A percentile compares a stretch with the other conserved stretches of the same genome.
Conservation (phyloP, 2,797 vertebrate genomes). For the Chelmon rostratus region DNA sequence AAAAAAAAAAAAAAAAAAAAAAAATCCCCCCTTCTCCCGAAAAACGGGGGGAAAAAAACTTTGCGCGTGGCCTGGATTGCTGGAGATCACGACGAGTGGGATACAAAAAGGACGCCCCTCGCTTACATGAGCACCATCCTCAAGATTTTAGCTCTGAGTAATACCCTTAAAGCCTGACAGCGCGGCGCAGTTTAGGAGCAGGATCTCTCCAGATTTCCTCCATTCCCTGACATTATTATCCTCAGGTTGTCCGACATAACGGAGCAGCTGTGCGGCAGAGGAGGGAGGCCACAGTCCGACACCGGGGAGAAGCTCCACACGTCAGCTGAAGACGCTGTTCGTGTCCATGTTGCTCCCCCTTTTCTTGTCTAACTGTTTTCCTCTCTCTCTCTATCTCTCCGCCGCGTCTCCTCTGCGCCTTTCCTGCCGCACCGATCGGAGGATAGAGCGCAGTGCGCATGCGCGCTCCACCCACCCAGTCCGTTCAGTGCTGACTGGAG, state of each 20-base stretch:
- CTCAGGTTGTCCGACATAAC: constrained; percentile 60
- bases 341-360: constrained; percentile 60
- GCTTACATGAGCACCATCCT: constrained; percentile 60
- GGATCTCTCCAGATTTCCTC: constrained; percentile 69
- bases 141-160: constrained; percentile 26
- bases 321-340: background rate
- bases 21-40: constrained; percentile 45
- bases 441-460: constrained; percentile 76
- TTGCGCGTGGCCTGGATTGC: constrained; percentile 50
- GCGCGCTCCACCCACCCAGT: constrained; percentile 81
- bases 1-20: constrained; percentile 33
- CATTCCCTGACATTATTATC: constrained; percentile 74
- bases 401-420: constrained; percentile 82
- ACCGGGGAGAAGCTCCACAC: constrained; percentile 8
- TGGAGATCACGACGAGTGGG: constrained; percentile 40
- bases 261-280: constrained; percentile 44
- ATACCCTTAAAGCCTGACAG: constrained; percentile 25
- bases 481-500: constrained; percentile 56
- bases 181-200: constrained; percentile 58
- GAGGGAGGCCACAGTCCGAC: constrained; percentile 34
- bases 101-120: constrained; percentile 9
- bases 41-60: constrained; percentile 45
- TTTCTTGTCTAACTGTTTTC: constrained; percentile 54
- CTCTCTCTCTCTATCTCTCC: constrained; percentile 40
- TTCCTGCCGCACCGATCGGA: constrained; percentile 87